These are phyloP conservation scores for western clawed frog (Xenopus tropicalis) DNA, from an alignment of 2,113 vertebrate genomes.

Conservation along the genomic window DNA sequence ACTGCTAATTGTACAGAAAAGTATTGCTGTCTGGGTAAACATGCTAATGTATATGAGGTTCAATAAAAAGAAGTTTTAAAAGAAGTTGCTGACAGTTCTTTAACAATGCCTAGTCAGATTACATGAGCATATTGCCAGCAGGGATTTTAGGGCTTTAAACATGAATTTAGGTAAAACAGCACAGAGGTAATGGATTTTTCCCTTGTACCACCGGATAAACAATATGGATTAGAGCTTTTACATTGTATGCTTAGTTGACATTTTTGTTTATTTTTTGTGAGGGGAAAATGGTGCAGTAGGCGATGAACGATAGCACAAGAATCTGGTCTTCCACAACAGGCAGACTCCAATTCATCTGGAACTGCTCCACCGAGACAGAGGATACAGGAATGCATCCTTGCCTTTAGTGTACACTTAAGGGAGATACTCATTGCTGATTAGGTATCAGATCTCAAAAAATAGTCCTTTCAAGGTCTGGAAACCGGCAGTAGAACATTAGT, in stretches of 20 bases:
- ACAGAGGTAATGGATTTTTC: neutral
- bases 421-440: slow-evolving; percentile 36
- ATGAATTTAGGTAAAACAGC: neutral
- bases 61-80: neutral
- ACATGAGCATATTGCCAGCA: neutral
- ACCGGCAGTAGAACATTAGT: slow-evolving; percentile 29
- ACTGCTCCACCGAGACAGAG: slow-evolving; percentile 18
- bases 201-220: neutral
- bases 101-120: neutral
- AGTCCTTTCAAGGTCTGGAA: slow-evolving; percentile 26
- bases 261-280: neutral
- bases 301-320: neutral
- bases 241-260: neutral
- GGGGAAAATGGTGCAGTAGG: neutral
- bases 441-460: slow-evolving; percentile 37
- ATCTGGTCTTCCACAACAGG: neutral
- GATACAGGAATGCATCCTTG: slow-evolving; percentile 26
- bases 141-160: neutral
- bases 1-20: neutral
- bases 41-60: neutral
- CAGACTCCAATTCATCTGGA: slow-evolving; percentile 6
- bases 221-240: neutral
- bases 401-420: slow-evolving; percentile 25
- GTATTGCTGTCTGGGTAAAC: neutral
- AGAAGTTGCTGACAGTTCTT: too few species aligned